Evolutionary conservation across 2,113 vertebrate genomes (phyloP).

Genomic region (Butastur rufipennis): DNA sequence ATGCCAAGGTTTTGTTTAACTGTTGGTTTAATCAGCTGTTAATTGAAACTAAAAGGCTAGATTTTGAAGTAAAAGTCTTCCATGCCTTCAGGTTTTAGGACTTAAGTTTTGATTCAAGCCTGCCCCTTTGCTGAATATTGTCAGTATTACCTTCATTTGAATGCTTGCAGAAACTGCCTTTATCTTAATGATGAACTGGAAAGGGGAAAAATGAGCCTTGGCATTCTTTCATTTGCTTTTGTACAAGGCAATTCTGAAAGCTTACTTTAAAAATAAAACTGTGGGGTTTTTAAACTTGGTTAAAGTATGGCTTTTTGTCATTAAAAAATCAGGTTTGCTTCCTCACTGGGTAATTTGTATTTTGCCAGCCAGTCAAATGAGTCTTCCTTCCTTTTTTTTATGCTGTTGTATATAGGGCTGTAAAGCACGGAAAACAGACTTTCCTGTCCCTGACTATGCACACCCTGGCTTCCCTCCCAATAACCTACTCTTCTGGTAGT

Average conservation of each 20-base stretch:
- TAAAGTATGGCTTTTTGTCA: not conserved
- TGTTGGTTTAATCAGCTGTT: not conserved
- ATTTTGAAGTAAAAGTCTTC: not conserved
- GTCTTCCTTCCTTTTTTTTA: not conserved
- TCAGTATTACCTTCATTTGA: not conserved
- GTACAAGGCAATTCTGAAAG: not conserved
- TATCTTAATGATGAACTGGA: not conserved
- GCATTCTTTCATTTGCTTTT: not conserved
- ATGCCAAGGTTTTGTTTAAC: not conserved
- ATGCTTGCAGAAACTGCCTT: not conserved
- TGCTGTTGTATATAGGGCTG: not conserved
- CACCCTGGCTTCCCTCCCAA: not conserved
- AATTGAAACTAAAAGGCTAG: not conserved
- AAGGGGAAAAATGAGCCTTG: not conserved
- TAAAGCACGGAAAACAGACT: not conserved
- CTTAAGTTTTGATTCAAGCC: not conserved
- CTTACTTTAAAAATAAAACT: not conserved
- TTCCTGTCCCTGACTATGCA: not conserved
- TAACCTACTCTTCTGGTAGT: not conserved
- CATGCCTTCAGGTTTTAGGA: not conserved
- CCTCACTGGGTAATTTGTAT: not conserved
- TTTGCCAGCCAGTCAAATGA: not conserved
- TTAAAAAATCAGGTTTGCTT: not conserved
- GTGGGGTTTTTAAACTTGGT: rapidly evolving
- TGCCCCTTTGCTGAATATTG: not conserved